phyloP scores from a whole-genome alignment of 1,140 invertebrate genomes.

The Lucilia sericata region DNA sequence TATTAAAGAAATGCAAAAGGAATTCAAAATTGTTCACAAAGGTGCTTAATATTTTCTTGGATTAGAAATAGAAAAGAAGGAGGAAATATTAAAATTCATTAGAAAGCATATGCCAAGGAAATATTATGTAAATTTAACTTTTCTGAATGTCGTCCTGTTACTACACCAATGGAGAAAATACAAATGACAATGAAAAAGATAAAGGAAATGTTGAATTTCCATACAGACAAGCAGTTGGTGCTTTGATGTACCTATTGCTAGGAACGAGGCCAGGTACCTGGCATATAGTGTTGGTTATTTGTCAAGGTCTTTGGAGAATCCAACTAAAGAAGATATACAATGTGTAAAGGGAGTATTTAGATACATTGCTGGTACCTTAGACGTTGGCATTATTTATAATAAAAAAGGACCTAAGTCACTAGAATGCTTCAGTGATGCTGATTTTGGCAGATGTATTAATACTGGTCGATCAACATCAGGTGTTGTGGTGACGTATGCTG shows the following conservation, averaged over 20 bases:
- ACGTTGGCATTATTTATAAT: too few relatives aligned
- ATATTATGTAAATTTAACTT: constrained; percentile 33
- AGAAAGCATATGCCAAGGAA: constrained; percentile 1
- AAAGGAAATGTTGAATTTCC: constrained; percentile 48
- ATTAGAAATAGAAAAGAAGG: constrained; percentile 30
- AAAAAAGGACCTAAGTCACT: too few relatives aligned
- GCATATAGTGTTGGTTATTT: too few relatives aligned
- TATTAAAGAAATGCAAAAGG: constrained; percentile 1
- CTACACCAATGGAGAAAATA: constrained; percentile 32
- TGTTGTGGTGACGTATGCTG: constrained; percentile 55
- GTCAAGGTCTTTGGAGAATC: too few relatives aligned
- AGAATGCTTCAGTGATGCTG: constrained; percentile 53
- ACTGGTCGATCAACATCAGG: constrained; percentile 60
- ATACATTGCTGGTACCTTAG: not conserved
- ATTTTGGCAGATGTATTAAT: too few relatives aligned
- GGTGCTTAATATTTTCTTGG: too few relatives aligned
- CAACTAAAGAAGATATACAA: constrained; percentile 47
- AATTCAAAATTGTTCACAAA: constrained; percentile 37
- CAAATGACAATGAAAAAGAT: not conserved
- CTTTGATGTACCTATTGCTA: too few relatives aligned
- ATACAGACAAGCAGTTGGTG: constrained; percentile 53
- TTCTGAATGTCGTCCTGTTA: constrained; percentile 34
- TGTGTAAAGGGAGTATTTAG: constrained; percentile 29
- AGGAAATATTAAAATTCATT: not conserved
- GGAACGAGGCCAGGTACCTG: too few relatives aligned